Conservation (phyloP, 64 coral and sea anemone species). For the Cladopsammia gracilis region DNA sequence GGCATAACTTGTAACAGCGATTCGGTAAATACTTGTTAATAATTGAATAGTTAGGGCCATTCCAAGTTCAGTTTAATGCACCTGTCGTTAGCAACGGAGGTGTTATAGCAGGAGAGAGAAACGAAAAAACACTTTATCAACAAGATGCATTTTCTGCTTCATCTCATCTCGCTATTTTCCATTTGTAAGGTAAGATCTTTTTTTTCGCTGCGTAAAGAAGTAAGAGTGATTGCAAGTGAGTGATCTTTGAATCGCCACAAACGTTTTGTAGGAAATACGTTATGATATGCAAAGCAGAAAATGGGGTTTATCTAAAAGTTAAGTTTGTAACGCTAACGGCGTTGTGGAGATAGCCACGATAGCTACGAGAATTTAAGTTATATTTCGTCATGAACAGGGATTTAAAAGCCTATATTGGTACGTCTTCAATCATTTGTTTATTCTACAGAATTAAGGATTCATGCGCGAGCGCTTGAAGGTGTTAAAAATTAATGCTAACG, state of each 20-base stretch:
- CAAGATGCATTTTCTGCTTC: not conserved
- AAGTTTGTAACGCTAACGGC: not conserved
- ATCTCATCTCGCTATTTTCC: not conserved
- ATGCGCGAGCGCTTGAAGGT: no score
- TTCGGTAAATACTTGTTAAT: slow-evolving; percentile 21
- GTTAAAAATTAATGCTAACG: no score
- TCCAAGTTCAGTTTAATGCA: slow-evolving; percentile 7
- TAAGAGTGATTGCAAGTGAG: no score
- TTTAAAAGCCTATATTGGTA: no score
- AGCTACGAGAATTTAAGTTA: no score
- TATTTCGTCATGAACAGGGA: no score
- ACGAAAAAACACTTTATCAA: not conserved
- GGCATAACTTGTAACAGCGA: slow-evolving; percentile 6
- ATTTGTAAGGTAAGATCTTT: slow-evolving; percentile 12
- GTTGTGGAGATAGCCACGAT: not conserved
- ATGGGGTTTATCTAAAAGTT: not conserved
- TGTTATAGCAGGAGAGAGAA: not conserved
- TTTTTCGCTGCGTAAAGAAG: not conserved
- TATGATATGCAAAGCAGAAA: not conserved
- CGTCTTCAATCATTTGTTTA: no score
- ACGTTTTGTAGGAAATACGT: no score
- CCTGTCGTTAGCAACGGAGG: not conserved
- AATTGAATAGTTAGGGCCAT: slow-evolving; percentile 41
- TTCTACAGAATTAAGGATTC: no score
- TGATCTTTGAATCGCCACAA: no score